Evolutionary conservation across 1,140 invertebrate species (phyloP), one percentile per base, ranked within the genome.

Genomic region (Limonius californicus): DNA sequence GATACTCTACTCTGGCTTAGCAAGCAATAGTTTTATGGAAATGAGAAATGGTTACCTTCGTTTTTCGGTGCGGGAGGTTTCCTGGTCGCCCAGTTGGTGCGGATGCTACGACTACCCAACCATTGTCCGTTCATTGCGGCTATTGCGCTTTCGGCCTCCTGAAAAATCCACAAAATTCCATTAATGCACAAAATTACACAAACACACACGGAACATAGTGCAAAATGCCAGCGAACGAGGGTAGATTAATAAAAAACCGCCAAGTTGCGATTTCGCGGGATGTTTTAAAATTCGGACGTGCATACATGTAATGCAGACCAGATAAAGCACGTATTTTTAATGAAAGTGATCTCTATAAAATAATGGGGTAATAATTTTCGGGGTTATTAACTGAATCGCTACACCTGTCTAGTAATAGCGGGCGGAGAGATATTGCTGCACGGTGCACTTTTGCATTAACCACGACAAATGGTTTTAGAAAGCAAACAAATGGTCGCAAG

Each of bases 51-150:
- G 76, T 80, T 79, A 84, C 84, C 82, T 78, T 86, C 84, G 74
- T 81, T 85, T 77, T 83, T 81, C 73, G 92, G 85, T 68, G 91
- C 84, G 58, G 94, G 88, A 57, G 96, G 90, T 82, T 99, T 99
- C 70, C 97, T 87, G 12, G 97, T 98, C 7, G 97, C 98, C 97
- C 97, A 99, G 79, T 99, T 99, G 65, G 98, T 99, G 75, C 97
- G 87, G 81, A 99, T 99, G 73, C 95, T 94, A 65, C 97, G 85
- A 54, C 92, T 94, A 1, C 98, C 98, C 42, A 99, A 82, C 97
- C 97, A 99, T 77, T 99, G 97, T 6, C 97, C 97, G 78, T 99
- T 99, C 98, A 99, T 99, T 54, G 91, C 88, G 60, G 88, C 84
- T 66, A 99, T 99, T 55, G 98, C 98, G 69, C 89, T 91, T 80